phyloP scores from a whole-genome alignment of 2,113 vertebrate genomes.

The Hydropotes inermis region DNA sequence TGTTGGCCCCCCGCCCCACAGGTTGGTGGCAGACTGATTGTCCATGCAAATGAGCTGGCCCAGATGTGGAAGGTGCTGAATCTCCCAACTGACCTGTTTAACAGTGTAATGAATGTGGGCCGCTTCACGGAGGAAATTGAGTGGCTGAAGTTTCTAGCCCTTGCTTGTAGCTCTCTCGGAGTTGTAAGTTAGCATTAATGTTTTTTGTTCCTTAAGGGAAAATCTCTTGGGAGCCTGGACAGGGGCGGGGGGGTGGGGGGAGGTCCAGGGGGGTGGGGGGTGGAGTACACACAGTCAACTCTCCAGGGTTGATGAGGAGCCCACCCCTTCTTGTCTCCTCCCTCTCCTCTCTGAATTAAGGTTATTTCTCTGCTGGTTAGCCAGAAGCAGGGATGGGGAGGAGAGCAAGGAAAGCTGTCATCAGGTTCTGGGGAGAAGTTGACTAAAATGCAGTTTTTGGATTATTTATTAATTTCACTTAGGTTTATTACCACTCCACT shows the following conservation, averaged over 20 bases:
- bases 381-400: not conserved
- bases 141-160: conserved; percentile 76
- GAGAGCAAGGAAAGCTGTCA: not conserved
- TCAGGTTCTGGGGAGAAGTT: not conserved
- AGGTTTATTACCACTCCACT: not conserved
- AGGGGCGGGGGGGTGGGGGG: accelerated
- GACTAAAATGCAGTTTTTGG: not conserved
- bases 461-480: conserved; percentile 28
- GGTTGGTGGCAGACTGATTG: conserved; percentile 64
- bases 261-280: accelerated
- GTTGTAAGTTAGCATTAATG: conserved; percentile 59
- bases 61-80: conserved; percentile 73
- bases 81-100: conserved; percentile 72
- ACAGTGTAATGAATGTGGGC: conserved; percentile 71
- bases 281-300: not conserved
- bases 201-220: not conserved
- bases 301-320: not conserved
- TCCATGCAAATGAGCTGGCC: conserved; percentile 65
- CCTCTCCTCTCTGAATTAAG: not conserved
- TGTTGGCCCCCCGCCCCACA: not conserved
- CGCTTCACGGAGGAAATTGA: conserved; percentile 74
- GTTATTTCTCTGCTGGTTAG: not conserved
- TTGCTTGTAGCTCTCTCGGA: conserved; percentile 73
- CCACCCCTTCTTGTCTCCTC: not conserved
- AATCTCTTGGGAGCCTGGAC: not conserved